phyloP scores from a whole-genome alignment of 2,888 invertebrate genomes.

The Nomada goodeniana region DNA sequence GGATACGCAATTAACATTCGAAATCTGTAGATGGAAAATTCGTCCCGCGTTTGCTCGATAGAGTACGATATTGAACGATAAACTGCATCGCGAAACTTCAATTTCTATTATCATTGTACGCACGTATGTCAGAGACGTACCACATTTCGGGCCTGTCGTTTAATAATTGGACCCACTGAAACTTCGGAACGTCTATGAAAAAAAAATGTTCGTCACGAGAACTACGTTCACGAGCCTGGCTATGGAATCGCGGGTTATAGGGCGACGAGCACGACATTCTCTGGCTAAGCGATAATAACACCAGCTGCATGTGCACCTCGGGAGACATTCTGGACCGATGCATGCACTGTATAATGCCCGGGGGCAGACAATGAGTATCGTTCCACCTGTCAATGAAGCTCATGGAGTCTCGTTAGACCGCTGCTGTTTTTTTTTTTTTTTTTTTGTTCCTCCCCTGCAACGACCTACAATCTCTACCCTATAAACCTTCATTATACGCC shows the following conservation, averaged over 20 bases:
- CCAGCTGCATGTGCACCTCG: conserved; percentile 47
- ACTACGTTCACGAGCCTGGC: neutral
- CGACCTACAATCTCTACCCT: neutral
- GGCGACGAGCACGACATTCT: neutral
- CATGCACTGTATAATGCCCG: conserved; percentile 39
- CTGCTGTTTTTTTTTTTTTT: neutral
- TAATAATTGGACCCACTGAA: neutral
- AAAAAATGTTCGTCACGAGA: conserved; percentile 2
- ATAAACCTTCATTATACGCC: neutral
- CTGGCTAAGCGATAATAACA: conserved; percentile 63
- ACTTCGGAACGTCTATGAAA: neutral
- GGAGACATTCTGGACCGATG: conserved; percentile 33
- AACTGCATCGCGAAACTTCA: too few species aligned
- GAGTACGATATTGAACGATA: too few species aligned
- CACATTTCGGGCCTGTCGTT: neutral
- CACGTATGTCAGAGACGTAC: too few species aligned
- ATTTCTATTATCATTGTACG: too few species aligned
- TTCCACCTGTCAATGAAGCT: conserved; percentile 55
- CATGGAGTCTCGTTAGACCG: conserved; percentile 60
- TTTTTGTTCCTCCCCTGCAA: neutral
- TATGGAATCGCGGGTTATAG: conserved; percentile 3
- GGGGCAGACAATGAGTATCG: conserved; percentile 57
- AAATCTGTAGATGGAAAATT: too few species aligned
- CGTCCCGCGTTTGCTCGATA: too few species aligned
- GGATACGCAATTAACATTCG: too few species aligned